Conservation (phyloP, 2,113 vertebrate species). For the Callopanchax toddi region DNA sequence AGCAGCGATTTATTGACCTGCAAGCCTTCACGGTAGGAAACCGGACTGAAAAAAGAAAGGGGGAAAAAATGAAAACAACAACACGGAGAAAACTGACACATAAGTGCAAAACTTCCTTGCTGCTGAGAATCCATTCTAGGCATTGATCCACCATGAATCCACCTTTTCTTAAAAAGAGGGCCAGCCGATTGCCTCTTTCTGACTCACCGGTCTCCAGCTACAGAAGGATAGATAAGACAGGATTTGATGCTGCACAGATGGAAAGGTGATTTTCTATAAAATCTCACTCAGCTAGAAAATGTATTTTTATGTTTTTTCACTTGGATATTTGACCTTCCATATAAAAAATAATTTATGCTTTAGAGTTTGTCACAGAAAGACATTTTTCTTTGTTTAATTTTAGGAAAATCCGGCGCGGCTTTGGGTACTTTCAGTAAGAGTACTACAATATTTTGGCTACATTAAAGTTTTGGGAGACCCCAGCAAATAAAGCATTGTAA, state of each 20-base stretch:
- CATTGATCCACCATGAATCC: slow-evolving; percentile 28
- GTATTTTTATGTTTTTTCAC: not conserved
- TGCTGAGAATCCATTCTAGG: slow-evolving; percentile 18
- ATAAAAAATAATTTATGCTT: not conserved
- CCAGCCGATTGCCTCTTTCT: slow-evolving; percentile 15
- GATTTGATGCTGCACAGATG: slow-evolving; percentile 4
- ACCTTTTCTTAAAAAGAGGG: slow-evolving; percentile 15
- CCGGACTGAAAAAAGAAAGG: not conserved
- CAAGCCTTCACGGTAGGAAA: slow-evolving; percentile 6
- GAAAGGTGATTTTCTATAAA: slow-evolving; percentile 6
- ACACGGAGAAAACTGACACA: not conserved
- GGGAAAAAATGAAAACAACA: slow-evolving; percentile 13
- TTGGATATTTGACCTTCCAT: slow-evolving; percentile 19
- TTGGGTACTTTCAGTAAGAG: no score
- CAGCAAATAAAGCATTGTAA: no score
- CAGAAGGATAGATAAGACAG: slow-evolving; percentile 2
- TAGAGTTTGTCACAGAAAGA: not conserved
- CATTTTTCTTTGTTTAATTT: not conserved
- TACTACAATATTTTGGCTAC: no score
- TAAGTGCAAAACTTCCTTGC: slow-evolving; percentile 32
- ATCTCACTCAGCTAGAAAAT: not conserved
- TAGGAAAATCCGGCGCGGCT: no score
- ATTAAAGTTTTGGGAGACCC: no score
- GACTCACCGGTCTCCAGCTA: slow-evolving; percentile 6
- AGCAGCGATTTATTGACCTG: slow-evolving; percentile 41